phyloP scores from a whole-genome alignment of 1,140 invertebrate genomes.

The Octopus sinensis region DNA sequence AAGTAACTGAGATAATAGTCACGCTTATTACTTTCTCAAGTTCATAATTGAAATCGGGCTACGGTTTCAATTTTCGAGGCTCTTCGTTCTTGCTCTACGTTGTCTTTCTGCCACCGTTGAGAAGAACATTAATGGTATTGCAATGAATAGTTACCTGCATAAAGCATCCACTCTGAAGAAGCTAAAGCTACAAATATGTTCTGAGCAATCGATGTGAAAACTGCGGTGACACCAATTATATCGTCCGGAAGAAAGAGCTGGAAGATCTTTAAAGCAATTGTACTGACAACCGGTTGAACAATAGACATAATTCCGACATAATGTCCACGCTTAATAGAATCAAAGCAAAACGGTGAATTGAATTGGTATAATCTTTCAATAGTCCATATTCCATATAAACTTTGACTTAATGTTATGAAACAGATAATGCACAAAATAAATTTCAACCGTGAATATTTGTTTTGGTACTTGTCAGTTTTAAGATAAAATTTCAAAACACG shows the following conservation, averaged over 20 bases:
- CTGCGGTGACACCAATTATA: no score
- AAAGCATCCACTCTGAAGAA: no score
- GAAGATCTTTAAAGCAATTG: conserved; percentile 15
- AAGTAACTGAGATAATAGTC: no score
- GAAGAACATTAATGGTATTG: no score
- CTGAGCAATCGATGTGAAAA: no score
- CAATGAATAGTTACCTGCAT: no score
- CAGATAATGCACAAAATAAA: conserved; percentile 16
- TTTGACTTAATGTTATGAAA: conserved; percentile 11
- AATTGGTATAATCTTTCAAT: conserved; percentile 23
- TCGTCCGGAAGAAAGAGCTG: conserved; percentile 16
- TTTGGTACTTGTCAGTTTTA: neutral
- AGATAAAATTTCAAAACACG: conserved; percentile 1
- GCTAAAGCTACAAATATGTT: no score
- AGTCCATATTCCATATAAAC: conserved; percentile 1
- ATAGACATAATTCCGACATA: neutral
- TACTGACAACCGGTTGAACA: conserved; percentile 12
- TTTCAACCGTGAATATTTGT: conserved; percentile 12
- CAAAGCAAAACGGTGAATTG: conserved; percentile 25
- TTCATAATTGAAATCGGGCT: no score
- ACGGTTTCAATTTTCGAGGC: no score
- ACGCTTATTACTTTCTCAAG: no score
- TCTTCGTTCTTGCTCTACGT: no score
- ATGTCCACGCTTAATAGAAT: conserved; percentile 23
- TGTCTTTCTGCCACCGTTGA: no score